Evolutionary conservation across 2,888 invertebrate species (phyloP).

Genomic region (Lepetodrilus schrolli): DNA sequence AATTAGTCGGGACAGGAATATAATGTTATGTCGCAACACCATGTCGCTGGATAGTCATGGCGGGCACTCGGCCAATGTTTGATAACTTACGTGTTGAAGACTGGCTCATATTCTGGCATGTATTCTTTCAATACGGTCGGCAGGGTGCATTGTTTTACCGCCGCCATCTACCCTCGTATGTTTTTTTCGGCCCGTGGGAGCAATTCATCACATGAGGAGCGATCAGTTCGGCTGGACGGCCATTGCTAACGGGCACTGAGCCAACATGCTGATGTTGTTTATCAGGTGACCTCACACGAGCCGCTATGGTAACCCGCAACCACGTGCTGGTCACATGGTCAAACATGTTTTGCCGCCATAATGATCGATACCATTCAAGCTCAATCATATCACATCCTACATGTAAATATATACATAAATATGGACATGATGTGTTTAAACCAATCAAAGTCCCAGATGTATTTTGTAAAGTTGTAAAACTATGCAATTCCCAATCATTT

Average conservation of each 20-base stretch:
- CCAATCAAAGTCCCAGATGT: no score
- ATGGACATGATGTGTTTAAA: no score
- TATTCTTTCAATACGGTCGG: constrained; percentile 39
- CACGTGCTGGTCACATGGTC: constrained; percentile 8
- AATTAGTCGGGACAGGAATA: no score
- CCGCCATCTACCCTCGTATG: neutral
- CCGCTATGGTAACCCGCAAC: constrained; percentile 9
- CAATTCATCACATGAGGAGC: constrained; percentile 1
- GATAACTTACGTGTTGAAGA: no score
- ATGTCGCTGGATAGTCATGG: no score
- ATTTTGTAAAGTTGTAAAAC: no score
- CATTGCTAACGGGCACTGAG: neutral
- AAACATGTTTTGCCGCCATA: neutral
- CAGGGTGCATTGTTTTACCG: constrained; percentile 10
- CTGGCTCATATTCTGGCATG: constrained; percentile 35
- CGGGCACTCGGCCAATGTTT: no score
- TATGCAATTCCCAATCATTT: no score
- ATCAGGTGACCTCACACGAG: constrained; percentile 11
- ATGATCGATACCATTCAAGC: no score
- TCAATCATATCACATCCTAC: no score
- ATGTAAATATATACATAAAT: no score
- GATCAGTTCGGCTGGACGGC: neutral
- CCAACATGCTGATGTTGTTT: constrained; percentile 8
- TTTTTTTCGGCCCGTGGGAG: neutral
- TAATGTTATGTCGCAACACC: no score